Base-by-base conservation (phyloP, 2,888 invertebrate genomes). In the Sarcophaga caerulescens region DNA sequence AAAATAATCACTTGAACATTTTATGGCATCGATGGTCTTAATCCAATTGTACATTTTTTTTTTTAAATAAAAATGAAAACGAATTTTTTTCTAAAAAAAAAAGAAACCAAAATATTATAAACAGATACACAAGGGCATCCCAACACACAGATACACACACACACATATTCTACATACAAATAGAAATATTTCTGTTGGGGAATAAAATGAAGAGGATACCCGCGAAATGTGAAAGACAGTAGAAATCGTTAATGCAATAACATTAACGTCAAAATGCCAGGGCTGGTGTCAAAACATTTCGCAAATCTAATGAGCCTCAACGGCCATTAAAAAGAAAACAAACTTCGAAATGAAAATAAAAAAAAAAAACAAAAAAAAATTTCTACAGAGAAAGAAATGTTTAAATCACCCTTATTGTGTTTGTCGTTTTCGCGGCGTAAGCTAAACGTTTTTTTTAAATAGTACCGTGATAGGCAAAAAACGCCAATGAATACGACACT, bases 281-380 rank as follows among this genome's bases (percentile, higher is more conserved):
- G 76, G 87, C 88, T 75, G 86, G 88, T 89, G 89, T 89, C 89
- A 90, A 89, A 91, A 90, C 91, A 92, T 91, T 92, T 91, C 88
- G 92, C 90, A 90, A 91, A 90, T 92, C 91, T 92, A 92, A 92
- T 92, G 92, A 92, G 92, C 92, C 92, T 91, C 90, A 90, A 91
- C 92, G 90, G 65, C 90, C 91, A 91, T 92, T 90, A 92, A 90
- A 63, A 88, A 69, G 17, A 69, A 82, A 52, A 63, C 23, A 74
- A 17, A 25, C 60, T 66, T 59, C 45, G 45, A 52, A 14, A 63
- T 17, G 21, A 5, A 21, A n/a, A n/a, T n/a, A n/a, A n/a, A 25
- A 69, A 14, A 69, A 14, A 45, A 45, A 78, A 35, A 0, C 1
- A 1, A 17, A 52, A 52, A 52, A 3, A 14, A 14, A n/a, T n/a